A percentile compares a stretch with the other conserved stretches of the same genome.
These are phyloP conservation scores for Saturnia japonica DNA, from an alignment of 2,888 invertebrate genomes.

Conservation along the genomic window DNA sequence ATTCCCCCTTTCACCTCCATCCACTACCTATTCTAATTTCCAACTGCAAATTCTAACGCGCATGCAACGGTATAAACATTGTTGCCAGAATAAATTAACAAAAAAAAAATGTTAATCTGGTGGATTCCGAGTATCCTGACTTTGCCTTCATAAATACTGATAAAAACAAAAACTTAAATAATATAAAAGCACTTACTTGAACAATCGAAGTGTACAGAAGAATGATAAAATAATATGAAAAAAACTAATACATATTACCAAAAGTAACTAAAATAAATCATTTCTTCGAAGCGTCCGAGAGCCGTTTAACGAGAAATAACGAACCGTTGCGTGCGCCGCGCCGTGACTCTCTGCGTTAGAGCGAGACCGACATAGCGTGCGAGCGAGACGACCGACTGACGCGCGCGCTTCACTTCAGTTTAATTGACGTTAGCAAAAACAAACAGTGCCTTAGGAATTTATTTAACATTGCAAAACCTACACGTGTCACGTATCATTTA, in stretches of 20 bases:
- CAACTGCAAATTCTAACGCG: too few relatives aligned
- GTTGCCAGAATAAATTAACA: too few relatives aligned
- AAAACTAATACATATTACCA: neutral
- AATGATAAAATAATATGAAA: neutral
- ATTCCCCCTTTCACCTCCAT: too few relatives aligned
- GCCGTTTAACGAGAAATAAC: conserved; percentile 15
- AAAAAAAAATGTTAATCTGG: too few relatives aligned
- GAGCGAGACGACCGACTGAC: neutral
- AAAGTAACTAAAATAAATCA: neutral
- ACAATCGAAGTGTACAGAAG: neutral
- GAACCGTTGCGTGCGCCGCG: conserved; percentile 10
- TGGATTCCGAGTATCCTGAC: too few relatives aligned
- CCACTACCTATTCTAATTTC: too few relatives aligned
- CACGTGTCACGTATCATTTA: neutral
- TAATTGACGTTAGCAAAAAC: neutral
- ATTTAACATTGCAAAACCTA: neutral
- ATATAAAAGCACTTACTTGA: neutral
- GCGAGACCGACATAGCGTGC: neutral
- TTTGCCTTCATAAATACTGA: too few relatives aligned
- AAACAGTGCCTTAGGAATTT: conserved; percentile 1
- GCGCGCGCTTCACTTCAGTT: neutral
- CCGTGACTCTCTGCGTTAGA: conserved; percentile 7
- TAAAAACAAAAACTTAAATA: neutral
- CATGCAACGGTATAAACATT: too few relatives aligned
- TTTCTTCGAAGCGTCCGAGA: neutral